Evolutionary conservation across 2,113 vertebrate genomes (phyloP), one percentile per base, ranked within the genome.

Genomic region (Pterocles orientalis): DNA sequence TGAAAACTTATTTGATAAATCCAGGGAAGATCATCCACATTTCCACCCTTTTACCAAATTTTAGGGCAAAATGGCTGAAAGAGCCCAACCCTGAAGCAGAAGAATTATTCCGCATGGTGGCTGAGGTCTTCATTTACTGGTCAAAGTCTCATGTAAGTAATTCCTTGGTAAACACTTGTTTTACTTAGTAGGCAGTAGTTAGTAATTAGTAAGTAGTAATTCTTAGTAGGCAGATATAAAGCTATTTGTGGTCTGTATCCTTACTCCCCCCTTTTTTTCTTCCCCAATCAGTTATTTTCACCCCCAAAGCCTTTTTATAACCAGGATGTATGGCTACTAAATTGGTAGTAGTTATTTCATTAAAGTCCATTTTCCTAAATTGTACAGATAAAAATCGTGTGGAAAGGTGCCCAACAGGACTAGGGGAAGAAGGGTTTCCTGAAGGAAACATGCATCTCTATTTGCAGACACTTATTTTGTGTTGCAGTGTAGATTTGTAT

Each of bases 81-180:
- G 99, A 99, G 34, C 99, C 99, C 3, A 99, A 98, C 90, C 92
- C 98, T 5, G 99, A 99, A 93, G 99, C 99, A 0, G 99, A 99
- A 90, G 98, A 99, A 51, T 96, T 99, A 56, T 99, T 99, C 95
- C 98, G 98, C n/a, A 99, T 99, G 99, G 99, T 99, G 90, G 99
- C 99, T 7, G 99, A 99, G 68, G 99, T 99, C 66, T 99, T 99
- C 72, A 99, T 99, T 97, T 99, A 99, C 95, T 99, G 99, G 99
- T 99, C 99, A 34, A 99, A 99, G 88, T 99, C 99, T 94, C 99
- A 99, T 19, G 99, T 99, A 97, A 99, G 98, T 97, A 82, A 75
- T 89, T 90, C 21, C 26, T 75, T 85, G 21, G 16, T 68, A 90
- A 83, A 65, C 50, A 41, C 3, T 65, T 85, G 4, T 73, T 92